These are phyloP conservation scores for Hippocampus barbouri DNA, from an alignment of 2,113 vertebrate species.

Conservation along the genomic window DNA sequence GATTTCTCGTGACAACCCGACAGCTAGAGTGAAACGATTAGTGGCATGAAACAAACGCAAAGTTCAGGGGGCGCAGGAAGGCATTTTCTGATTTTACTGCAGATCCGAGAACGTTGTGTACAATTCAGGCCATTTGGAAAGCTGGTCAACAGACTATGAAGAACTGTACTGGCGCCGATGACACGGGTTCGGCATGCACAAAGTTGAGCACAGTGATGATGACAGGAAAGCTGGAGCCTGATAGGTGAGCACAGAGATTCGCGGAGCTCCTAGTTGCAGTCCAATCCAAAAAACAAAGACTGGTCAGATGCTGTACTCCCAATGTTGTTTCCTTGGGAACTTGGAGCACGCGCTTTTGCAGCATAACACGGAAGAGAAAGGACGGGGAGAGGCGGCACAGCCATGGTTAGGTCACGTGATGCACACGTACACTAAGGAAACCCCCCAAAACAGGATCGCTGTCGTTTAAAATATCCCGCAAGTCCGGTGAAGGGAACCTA, in stretches of 20 bases:
- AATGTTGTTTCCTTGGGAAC: not conserved
- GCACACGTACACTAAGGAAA: too few species aligned
- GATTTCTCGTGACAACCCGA: not conserved
- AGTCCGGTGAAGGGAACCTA: too few species aligned
- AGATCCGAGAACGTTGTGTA: not conserved
- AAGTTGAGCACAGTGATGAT: not conserved
- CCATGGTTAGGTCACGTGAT: too few species aligned
- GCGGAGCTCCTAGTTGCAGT: not conserved
- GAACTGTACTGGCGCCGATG: not conserved
- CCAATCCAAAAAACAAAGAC: not conserved
- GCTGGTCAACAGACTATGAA: not conserved
- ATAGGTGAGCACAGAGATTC: not conserved
- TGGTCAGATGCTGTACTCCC: not conserved
- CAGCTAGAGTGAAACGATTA: not conserved
- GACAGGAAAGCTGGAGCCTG: not conserved
- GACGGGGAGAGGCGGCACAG: not conserved
- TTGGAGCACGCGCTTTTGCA: not conserved
- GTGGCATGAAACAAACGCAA: not conserved
- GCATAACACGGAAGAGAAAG: not conserved
- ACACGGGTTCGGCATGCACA: too few species aligned
- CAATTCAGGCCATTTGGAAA: not conserved
- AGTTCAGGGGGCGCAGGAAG: not conserved
- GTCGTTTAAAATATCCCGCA: too few species aligned
- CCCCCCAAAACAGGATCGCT: too few species aligned
- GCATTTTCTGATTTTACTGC: not conserved